Evolutionary conservation across 2,113 vertebrate genomes (phyloP), one percentile per base, ranked within the genome.

Genomic region (Rattus norvegicus): DNA sequence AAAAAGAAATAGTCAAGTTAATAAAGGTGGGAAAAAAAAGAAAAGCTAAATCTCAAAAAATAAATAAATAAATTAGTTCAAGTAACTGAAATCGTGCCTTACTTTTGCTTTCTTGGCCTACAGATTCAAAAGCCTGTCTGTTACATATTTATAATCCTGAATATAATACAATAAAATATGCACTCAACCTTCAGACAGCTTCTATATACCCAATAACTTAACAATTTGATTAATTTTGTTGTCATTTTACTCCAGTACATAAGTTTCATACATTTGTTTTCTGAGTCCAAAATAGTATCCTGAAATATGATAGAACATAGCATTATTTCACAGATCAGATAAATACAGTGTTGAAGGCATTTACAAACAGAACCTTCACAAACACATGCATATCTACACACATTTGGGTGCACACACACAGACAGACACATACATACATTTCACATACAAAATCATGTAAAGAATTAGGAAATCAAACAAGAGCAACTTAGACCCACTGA

Each of bases 401-500:
- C 7, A 72, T n/a, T 14, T 70, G 33, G 2, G 59, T 61, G 5
- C 28, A 28, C 24, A 77, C 75, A 49, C 43, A 52, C 7, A 33
- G 47, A 33, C 3, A 10, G 12, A 5, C 33, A 81, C 30, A 80
- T 24, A 77, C 47, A 17, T 30, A 30, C 30, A 33, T 30, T 33
- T 8, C 3, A 59, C n/a, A 12, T 26, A 77, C 0, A 47, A 7
- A 81, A 59, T 39, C 24, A 5, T 19, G 2, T 33, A 49, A 90
- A 91, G 43, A 93, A 52, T 59, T 56, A 56, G 54, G 54, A 43
- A 16, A 65, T 59, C 0, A 43, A 77, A 39, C 7, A 63, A 43
- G 9, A 72, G 3, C 36, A 30, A 0, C 6, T 4, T 24, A 16
- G 4, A 8, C 12, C 36, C 3, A 12, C 77, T 16, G 52, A 14